Conservation (phyloP, 2,888 invertebrate species). For the Morpho deidamia region DNA sequence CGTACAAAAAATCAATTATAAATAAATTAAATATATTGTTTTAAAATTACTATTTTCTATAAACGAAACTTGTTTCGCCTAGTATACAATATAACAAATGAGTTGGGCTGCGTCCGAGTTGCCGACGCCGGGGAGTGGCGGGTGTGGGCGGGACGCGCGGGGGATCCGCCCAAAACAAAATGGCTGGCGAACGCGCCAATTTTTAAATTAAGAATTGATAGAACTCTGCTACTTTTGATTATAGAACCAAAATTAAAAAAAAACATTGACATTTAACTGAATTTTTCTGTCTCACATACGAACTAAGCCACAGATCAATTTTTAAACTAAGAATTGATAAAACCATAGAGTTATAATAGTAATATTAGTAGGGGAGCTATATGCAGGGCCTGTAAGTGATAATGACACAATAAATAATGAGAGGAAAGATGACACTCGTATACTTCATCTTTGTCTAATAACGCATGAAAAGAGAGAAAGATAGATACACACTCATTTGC, state of each 20-base stretch:
- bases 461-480: too few relatives aligned
- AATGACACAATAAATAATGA: too few relatives aligned
- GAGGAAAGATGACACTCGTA: too few relatives aligned
- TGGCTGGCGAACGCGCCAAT: conserved; percentile 80
- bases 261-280: neutral
- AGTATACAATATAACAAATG: conserved; percentile 72
- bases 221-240: neutral
- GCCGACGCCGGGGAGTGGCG: conserved; percentile 64
- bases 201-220: conserved; percentile 52
- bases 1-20: too few relatives aligned
- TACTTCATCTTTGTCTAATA: too few relatives aligned
- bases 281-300: too few relatives aligned
- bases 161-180: conserved; percentile 79
- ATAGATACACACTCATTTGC: too few relatives aligned
- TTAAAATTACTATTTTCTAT: conserved; percentile 3
- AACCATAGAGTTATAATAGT: too few relatives aligned
- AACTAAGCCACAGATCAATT: conserved; percentile 81
- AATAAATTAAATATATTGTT: neutral
- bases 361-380: too few relatives aligned
- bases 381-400: too few relatives aligned
- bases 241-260: neutral
- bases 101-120: conserved; percentile 76
- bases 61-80: conserved; percentile 47
- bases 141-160: conserved; percentile 70
- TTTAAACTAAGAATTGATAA: conserved; percentile 51